Evolutionary conservation across 1,140 invertebrate species (phyloP), one percentile per base, ranked within the genome.

Genomic region (Tyrophagus putrescentiae): DNA sequence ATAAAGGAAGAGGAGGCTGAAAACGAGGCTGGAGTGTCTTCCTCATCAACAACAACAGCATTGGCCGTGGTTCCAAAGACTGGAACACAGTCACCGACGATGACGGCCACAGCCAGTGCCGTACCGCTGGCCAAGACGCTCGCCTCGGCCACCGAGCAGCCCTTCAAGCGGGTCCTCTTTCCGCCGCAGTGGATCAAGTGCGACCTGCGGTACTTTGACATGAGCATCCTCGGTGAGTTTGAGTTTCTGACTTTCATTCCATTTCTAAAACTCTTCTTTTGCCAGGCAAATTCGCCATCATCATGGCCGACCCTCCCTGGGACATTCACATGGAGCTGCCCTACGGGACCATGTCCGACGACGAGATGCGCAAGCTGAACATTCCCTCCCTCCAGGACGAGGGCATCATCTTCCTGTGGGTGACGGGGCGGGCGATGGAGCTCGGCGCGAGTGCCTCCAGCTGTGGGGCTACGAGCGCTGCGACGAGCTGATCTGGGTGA

Each of bases 281-380:
- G n/a, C n/a, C 44, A 57, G 57, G 57, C 1, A 91, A 91, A 74
- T 92, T 90, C 75, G 84, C 86, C 6, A 87, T 92, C 1, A 87
- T 92, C 61, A 92, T 92, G 87, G 87, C 87, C 31, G 92, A 96
- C 76, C 93, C 92, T 3, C 92, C 92, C 0, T 96, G 91, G 92
- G 91, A 95, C 70, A 97, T 97, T 64, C 93, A 97, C 70, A 94
- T 94, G 89, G 92, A 98, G 73, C 75, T 97, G 36, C 93, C 93
- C 0, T 98, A 98, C 70, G 93, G 94, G n/a, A 98, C 93, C 1
- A 92, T 98, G 88, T 92, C 88, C 0, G 93, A 98, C 72, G 91
- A 96, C 71, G 94, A 98, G 75, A 98, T 98, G 93, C 79, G 92
- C 64, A 87, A 91, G 57, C 73, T 98, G 32, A 88, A 89, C 28